Percentiles rank a stretch among this genome's conserved stretches.
Evolutionary conservation across 35 echinoderm and acorn worm genomes (phyloP).

Genomic region (Anneissia japonica): DNA sequence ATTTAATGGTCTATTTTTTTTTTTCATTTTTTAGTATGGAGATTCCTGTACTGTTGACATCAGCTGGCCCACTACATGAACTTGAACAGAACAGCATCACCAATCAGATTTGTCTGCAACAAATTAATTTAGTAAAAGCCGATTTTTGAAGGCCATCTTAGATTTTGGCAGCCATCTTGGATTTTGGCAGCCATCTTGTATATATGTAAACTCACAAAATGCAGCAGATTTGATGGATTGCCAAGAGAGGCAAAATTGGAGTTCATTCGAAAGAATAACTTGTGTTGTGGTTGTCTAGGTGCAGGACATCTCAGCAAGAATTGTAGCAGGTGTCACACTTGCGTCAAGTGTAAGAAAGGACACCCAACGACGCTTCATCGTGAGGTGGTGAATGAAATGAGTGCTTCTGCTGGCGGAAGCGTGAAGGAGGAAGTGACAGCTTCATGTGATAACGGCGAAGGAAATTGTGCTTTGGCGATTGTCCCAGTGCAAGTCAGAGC

Average conservation of each 20-base stretch:
- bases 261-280: neutral
- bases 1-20: too few species aligned
- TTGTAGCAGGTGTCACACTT: neutral
- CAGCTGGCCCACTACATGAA: too few species aligned
- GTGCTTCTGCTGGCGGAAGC: too few species aligned
- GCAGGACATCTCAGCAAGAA: neutral
- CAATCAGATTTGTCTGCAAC: too few species aligned
- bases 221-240: neutral
- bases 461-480: conserved; percentile 36
- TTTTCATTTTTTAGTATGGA: too few species aligned
- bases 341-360: neutral
- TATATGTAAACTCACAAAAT: neutral
- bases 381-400: neutral
- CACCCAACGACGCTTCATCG: neutral
- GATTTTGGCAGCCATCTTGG: too few species aligned
- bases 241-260: neutral
- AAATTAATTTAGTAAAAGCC: too few species aligned
- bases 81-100: too few species aligned
- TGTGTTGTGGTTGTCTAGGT: neutral
- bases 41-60: too few species aligned
- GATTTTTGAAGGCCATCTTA: too few species aligned
- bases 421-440: too few species aligned
- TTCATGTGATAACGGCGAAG: neutral
- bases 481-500: conserved; percentile 24
- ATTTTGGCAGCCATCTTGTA: too few species aligned